Evolutionary conservation across 2,113 vertebrate species (phyloP).

Genomic region (Bubo blakistoni): DNA sequence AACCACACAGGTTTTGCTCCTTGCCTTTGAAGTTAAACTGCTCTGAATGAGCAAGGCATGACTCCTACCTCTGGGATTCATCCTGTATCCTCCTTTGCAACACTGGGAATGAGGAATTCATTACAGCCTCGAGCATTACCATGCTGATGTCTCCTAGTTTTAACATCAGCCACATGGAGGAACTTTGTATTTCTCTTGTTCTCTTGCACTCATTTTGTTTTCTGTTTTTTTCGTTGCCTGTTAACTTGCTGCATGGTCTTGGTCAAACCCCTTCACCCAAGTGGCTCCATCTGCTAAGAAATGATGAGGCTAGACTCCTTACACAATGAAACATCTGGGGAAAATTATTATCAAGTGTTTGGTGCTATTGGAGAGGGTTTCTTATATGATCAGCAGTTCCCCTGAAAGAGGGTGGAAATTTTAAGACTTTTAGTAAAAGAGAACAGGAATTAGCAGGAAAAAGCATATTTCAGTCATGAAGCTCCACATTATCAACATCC

Average conservation of each 20-base stretch:
- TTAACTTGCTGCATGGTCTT: neutral
- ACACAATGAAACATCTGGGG: neutral
- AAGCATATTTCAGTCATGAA: neutral
- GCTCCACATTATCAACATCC: neutral
- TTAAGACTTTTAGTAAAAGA: neutral
- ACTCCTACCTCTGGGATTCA: neutral
- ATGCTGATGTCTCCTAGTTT: neutral
- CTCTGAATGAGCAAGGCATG: neutral
- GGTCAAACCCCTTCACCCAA: neutral
- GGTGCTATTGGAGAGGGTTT: neutral
- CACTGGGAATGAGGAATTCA: neutral
- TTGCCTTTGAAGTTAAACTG: slow-evolving; percentile 13
- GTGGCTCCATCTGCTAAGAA: neutral
- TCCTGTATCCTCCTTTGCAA: neutral
- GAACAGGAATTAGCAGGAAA: neutral
- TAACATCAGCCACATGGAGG: neutral
- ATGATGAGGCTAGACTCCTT: neutral
- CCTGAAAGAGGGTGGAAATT: neutral
- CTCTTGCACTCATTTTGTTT: neutral
- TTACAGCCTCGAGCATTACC: neutral
- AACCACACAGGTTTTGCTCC: neutral
- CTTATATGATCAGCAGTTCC: neutral
- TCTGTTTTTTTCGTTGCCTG: neutral
- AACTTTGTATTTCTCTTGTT: neutral
- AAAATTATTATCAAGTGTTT: neutral